Evolutionary conservation across 1,140 invertebrate genomes (phyloP).

Genomic region (Bombus superbus): DNA sequence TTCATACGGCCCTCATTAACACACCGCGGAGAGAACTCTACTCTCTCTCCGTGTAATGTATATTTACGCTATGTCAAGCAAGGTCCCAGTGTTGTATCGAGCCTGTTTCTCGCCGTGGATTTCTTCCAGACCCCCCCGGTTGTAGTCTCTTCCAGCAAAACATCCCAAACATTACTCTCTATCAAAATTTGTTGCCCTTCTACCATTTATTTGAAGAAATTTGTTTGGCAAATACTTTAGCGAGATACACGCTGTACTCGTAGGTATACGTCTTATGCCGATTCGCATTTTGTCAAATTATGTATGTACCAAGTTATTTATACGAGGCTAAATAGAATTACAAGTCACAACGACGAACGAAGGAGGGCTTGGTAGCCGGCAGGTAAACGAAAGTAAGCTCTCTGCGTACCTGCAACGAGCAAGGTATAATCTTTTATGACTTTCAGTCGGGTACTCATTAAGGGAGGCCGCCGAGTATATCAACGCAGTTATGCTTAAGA

Average conservation of each 20-base stretch:
- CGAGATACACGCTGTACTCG: too few relatives aligned
- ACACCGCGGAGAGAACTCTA: constrained; percentile 48
- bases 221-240: background rate
- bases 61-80: constrained; percentile 50
- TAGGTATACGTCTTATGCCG: background rate
- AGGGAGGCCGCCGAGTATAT: constrained; percentile 31
- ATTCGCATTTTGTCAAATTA: background rate
- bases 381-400: constrained; percentile 47
- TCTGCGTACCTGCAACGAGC: constrained; percentile 52
- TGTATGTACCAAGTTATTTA: background rate
- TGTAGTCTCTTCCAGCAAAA: background rate
- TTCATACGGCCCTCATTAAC: constrained; percentile 61
- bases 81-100: constrained; percentile 46
- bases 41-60: constrained; percentile 49
- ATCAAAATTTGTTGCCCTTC: background rate
- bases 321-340: background rate
- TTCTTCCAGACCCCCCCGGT: constrained; percentile 39
- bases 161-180: background rate
- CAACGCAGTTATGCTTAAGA: background rate
- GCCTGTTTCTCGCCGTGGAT: constrained; percentile 25
- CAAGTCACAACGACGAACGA: background rate
- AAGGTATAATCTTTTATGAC: constrained; percentile 72
- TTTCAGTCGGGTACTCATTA: constrained; percentile 68
- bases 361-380: constrained; percentile 33
- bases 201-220: constrained; percentile 19